Evolutionary conservation across 1,140 invertebrate genomes (phyloP).

Genomic region (Maniola jurtina): DNA sequence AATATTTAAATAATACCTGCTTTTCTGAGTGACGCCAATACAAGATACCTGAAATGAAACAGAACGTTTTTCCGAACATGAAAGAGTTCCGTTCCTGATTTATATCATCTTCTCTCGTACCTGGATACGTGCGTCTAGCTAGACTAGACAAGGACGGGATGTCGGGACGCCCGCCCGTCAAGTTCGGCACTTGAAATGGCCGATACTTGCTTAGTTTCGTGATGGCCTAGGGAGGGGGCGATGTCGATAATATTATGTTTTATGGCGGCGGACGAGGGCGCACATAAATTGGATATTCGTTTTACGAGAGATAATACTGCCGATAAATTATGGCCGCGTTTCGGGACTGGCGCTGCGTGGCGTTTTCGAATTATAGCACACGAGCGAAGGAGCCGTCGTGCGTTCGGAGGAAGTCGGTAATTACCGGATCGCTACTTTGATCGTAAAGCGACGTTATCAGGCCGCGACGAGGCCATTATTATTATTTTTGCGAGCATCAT

Average conservation of each 20-base stretch:
- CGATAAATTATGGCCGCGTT: conserved; percentile 66
- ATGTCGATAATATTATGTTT: conserved; percentile 77
- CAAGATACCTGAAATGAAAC: conserved; percentile 54
- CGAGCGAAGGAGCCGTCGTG: conserved; percentile 18
- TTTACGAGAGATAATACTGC: conserved; percentile 69
- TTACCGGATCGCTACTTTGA: conserved; percentile 51
- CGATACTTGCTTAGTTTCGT: conserved; percentile 75
- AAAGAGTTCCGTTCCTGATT: conserved; percentile 60
- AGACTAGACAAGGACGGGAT: conserved; percentile 44
- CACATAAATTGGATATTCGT: conserved; percentile 72
- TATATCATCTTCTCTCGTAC: conserved; percentile 36
- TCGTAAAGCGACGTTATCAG: conserved; percentile 54
- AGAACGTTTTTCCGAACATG: conserved; percentile 53
- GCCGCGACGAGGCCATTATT: conserved; percentile 46
- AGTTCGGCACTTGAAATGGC: conserved; percentile 73
- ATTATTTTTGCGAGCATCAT: conserved; percentile 32
- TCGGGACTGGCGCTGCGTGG: conserved; percentile 51
- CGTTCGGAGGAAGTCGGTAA: conserved; percentile 50
- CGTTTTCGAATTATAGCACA: conserved; percentile 19
- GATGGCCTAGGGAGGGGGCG: conserved; percentile 74
- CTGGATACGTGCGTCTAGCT: conserved; percentile 19
- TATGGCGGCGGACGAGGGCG: conserved; percentile 59
- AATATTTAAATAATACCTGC: no score
- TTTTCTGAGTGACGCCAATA: no score
- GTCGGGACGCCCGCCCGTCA: conserved; percentile 53